Evolutionary conservation across 2,113 vertebrate genomes (phyloP).

Genomic region (Misgurnus anguillicaudatus): DNA sequence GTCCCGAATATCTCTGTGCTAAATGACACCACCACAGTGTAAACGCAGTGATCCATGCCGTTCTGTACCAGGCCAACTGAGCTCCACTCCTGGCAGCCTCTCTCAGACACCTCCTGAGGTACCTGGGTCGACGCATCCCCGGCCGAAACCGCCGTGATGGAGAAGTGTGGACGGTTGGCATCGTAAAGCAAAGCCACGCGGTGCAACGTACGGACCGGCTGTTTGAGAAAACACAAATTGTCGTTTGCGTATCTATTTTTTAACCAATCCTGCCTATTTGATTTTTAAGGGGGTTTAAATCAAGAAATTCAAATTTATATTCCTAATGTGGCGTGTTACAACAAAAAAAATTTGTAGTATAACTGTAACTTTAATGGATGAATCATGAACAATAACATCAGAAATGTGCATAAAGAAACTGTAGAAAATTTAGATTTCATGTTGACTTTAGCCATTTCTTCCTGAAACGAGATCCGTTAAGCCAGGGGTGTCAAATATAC

Average conservation of each 20-base stretch:
- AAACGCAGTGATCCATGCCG: slow-evolving; percentile 93
- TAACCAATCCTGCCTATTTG: too few species aligned
- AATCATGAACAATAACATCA: too few species aligned
- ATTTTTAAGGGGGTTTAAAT: too few species aligned
- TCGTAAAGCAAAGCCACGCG: slow-evolving; percentile 96
- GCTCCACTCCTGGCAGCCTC: slow-evolving; percentile 94
- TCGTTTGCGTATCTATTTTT: not conserved
- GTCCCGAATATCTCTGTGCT: slow-evolving; percentile 98
- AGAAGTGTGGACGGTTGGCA: slow-evolving; percentile 97
- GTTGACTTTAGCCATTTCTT: not conserved
- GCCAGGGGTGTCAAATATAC: too few species aligned
- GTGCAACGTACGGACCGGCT: slow-evolving; percentile 92
- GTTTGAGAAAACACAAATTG: slow-evolving; percentile 40
- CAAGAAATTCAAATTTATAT: not conserved
- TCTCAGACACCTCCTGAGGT: slow-evolving; percentile 84
- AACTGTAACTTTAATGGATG: too few species aligned
- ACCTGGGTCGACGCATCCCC: slow-evolving; percentile 83
- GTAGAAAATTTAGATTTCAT: too few species aligned
- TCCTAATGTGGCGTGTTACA: too few species aligned
- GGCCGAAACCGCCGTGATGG: slow-evolving; percentile 88
- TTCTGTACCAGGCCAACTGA: slow-evolving; percentile 84
- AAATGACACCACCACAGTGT: slow-evolving; percentile 93
- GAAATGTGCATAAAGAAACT: too few species aligned
- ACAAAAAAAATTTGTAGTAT: not conserved
- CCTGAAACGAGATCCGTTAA: not conserved